Evolutionary conservation across 2,797 vertebrate species (phyloP), one percentile per base, ranked within the genome.

Genomic region (Mycteria americana): DNA sequence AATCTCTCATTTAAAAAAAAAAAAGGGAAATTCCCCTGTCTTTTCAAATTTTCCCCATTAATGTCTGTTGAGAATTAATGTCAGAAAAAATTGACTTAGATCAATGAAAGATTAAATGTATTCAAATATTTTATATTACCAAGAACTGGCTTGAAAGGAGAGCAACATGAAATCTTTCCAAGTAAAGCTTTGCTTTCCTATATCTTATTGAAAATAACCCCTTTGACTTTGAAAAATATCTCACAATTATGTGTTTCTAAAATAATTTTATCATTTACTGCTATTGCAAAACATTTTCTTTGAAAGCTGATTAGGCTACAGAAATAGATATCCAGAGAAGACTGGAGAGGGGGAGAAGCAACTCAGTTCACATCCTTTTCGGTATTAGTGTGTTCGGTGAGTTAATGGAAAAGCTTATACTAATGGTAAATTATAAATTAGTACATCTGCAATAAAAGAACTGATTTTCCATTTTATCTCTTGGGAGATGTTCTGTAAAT

Each of bases 401-500:
- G 63, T 84, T 96, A 97, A 95, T 87, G 53, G 63, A 73, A 92
- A 94, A 96, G 43, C 46, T 81, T 77, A 59, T 79, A 59, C 59
- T 83, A 89, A 88, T 53, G 30, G 69, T 18, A 68, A 33, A 43
- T 67, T 93, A 78, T 96, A 91, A 95, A 93, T 93, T 92, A 88
- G 75, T 92, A 93, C 54, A 96, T 93, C 81, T 93, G 76, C 86
- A 72, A 70, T 87, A 92, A 87, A 93, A 92, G 82, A 88, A 93
- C 68, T 93, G 85, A 89, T 96, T 97, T 98, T 83, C 80, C 51
- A 43, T 93, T 95, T 83, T 92, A 85, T 67, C 60, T 45, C 80
- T 53, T 10, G 78, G 83, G 90, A 92, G 68, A 68, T 95, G 60
- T 92, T 81, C 79, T 95, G 83, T 75, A 96, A 94, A 91, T 92